Conservation (phyloP, 2,797 vertebrate genomes). For the Lindbergichthys nudifrons region DNA sequence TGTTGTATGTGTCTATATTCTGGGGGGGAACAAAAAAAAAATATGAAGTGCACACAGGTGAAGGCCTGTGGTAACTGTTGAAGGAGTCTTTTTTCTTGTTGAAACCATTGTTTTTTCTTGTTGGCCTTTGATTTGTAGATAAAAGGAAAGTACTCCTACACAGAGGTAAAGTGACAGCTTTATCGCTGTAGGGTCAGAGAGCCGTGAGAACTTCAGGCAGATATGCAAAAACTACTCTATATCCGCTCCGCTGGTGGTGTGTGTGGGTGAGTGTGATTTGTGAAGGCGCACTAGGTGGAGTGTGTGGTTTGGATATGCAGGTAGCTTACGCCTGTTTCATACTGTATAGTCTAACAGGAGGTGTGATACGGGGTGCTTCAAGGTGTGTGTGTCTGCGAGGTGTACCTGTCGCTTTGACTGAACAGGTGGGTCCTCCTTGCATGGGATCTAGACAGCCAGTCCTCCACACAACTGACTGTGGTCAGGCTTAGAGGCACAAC, state of each 20-base stretch:
- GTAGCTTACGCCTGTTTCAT: slow-evolving; percentile 35
- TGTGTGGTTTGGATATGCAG: slow-evolving; percentile 63
- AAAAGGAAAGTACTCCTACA: slow-evolving; percentile 38
- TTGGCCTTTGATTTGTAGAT: slow-evolving; percentile 55
- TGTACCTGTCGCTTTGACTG: slow-evolving; percentile 65
- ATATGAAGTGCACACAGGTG: slow-evolving; percentile 33
- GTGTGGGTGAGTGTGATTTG: slow-evolving; percentile 64
- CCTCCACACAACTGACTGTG: slow-evolving; percentile 58
- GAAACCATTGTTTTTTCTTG: slow-evolving; percentile 27
- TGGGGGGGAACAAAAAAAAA: slow-evolving; percentile 2
- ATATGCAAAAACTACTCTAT: slow-evolving; percentile 24
- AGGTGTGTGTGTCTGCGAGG: slow-evolving; percentile 30
- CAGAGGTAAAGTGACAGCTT: slow-evolving; percentile 32
- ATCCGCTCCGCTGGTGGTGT: slow-evolving; percentile 37
- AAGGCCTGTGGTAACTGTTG: slow-evolving; percentile 41
- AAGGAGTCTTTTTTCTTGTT: slow-evolving; percentile 14
- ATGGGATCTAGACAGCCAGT: slow-evolving; percentile 61
- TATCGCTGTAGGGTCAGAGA: slow-evolving; percentile 40
- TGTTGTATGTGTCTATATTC: slow-evolving; percentile 37
- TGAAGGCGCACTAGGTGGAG: slow-evolving; percentile 42
- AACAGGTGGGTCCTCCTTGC: slow-evolving; percentile 62
- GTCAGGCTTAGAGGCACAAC: slow-evolving; percentile 49
- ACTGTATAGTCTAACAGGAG: slow-evolving; percentile 8
- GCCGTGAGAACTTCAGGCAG: slow-evolving; percentile 58
- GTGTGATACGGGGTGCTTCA: slow-evolving; percentile 49